Evolutionary conservation across 2,113 vertebrate species (phyloP).

Genomic region (Eurystomus gularis): DNA sequence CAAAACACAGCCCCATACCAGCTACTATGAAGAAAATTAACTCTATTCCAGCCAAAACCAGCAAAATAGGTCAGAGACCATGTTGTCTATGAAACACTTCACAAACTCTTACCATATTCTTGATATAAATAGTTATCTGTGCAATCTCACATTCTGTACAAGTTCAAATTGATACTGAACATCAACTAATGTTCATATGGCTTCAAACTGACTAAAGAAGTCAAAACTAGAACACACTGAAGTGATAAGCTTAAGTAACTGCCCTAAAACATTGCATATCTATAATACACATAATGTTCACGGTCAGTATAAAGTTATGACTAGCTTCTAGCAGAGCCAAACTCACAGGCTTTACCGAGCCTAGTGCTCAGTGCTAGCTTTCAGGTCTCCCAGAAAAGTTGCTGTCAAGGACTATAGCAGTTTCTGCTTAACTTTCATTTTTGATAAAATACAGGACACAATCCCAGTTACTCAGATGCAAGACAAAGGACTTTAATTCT

Average conservation of each 20-base stretch:
- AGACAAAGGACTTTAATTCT: not conserved
- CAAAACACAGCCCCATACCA: not conserved
- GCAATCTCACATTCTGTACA: not conserved
- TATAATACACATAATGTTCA: not conserved
- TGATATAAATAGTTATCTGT: not conserved
- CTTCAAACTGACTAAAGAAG: not conserved
- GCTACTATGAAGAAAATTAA: not conserved
- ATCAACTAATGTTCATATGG: not conserved
- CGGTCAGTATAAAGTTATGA: rapidly evolving
- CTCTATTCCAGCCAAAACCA: not conserved
- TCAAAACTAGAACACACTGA: not conserved
- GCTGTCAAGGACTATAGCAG: not conserved
- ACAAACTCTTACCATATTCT: not conserved
- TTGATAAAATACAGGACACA: not conserved
- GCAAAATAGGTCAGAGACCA: not conserved
- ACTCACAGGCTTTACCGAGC: not conserved
- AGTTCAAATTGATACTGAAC: not conserved
- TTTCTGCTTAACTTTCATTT: not conserved
- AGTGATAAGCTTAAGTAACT: not conserved
- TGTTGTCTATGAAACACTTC: not conserved
- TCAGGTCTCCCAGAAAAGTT: not conserved
- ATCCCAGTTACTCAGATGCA: not conserved
- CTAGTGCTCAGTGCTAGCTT: not conserved
- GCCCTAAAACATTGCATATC: not conserved
- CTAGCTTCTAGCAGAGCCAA: not conserved